phyloP scores from a whole-genome alignment of 2,113 vertebrate genomes.

The Mohoua ochrocephala region DNA sequence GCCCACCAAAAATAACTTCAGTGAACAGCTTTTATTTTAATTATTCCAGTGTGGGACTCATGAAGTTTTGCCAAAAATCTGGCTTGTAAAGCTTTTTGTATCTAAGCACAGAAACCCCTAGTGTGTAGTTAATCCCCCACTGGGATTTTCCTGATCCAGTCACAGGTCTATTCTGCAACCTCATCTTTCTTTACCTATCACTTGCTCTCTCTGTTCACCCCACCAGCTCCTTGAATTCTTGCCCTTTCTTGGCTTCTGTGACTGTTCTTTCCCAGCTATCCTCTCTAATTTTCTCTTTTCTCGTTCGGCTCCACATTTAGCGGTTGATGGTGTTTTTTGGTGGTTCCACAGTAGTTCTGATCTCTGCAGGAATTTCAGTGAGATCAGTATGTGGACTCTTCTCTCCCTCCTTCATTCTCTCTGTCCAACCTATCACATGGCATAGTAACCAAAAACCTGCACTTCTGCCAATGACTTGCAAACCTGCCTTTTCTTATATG shows the following conservation, averaged over 20 bases:
- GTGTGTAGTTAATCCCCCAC: constrained; percentile 1
- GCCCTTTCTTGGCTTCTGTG: not conserved
- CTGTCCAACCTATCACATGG: not conserved
- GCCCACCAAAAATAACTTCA: constrained; percentile 64
- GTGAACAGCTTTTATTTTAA: constrained; percentile 57
- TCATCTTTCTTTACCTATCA: constrained; percentile 6
- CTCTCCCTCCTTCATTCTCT: not conserved
- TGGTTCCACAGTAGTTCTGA: not conserved
- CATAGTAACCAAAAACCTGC: not conserved
- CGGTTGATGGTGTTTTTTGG: not conserved
- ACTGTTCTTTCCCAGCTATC: not conserved
- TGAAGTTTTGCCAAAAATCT: constrained; percentile 49
- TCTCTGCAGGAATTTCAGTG: not conserved
- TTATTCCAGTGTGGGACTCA: constrained; percentile 52
- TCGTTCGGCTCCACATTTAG: not conserved
- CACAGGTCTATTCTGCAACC: not conserved
- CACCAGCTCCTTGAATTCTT: not conserved
- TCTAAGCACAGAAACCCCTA: constrained; percentile 15
- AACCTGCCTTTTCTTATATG: not conserved
- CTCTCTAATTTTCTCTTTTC: not conserved
- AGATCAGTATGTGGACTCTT: not conserved
- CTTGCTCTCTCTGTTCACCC: not conserved
- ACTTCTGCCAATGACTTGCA: not conserved
- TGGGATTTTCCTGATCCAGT: constrained; percentile 1
- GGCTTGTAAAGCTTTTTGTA: constrained; percentile 53